These are phyloP conservation scores for Aplysina aerophoba DNA, from an alignment of 37 sponge, comb jelly and placozoan genomes.

Conservation along the genomic window DNA sequence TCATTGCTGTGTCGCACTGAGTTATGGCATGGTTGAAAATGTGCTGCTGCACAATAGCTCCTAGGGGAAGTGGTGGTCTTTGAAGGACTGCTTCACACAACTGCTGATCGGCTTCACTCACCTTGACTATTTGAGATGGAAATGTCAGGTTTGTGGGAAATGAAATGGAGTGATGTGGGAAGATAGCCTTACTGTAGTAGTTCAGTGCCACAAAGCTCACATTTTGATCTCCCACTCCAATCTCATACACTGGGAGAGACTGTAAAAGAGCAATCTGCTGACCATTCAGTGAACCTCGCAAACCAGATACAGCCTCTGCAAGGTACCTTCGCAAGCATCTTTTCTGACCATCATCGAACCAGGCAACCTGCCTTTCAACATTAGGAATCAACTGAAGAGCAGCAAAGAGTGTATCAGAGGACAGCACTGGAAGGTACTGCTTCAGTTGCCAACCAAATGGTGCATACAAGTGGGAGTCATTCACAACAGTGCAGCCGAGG, in stretches of 20 bases:
- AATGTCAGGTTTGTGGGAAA: constrained; percentile 23
- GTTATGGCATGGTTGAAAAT: constrained; percentile 15
- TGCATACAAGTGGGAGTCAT: constrained; percentile 1
- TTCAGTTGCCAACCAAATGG: neutral
- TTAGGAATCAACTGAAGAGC: neutral
- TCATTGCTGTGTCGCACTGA: neutral
- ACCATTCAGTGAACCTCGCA: neutral
- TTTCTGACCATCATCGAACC: neutral
- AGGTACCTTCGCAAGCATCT: neutral
- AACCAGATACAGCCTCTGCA: neutral
- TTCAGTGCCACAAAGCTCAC: neutral
- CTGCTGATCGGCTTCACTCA: neutral
- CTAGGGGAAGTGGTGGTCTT: neutral
- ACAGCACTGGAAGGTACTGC: neutral
- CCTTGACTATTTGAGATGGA: constrained; percentile 37
- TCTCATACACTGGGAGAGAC: constrained; percentile 49
- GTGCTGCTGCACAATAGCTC: constrained; percentile 16
- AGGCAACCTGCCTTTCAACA: neutral
- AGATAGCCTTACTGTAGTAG: constrained; percentile 7
- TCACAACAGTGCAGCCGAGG: constrained; percentile 10
- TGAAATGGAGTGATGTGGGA: constrained; percentile 11
- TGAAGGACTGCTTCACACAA: constrained; percentile 18
- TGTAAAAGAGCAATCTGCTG: neutral
- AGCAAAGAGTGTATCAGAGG: neutral
- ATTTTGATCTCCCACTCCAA: constrained; percentile 31